These are phyloP conservation scores for Champsocephalus gunnari DNA, from an alignment of 2,797 vertebrate genomes.

Conservation along the genomic window DNA sequence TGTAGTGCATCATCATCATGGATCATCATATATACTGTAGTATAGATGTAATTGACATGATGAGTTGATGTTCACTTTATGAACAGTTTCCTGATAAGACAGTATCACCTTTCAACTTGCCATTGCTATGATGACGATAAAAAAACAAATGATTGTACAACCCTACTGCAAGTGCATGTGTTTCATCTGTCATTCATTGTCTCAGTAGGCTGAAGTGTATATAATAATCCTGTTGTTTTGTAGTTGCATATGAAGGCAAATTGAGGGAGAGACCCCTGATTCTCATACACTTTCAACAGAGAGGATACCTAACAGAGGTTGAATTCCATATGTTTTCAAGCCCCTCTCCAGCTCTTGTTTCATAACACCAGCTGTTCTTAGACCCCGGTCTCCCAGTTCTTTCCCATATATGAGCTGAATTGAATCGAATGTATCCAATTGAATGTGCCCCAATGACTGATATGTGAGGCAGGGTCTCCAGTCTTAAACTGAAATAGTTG, in stretches of 20 bases:
- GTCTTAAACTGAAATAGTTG: slow-evolving; percentile 73
- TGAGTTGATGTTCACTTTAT: too few relatives aligned
- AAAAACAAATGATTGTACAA: too few relatives aligned
- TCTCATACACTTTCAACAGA: neutral
- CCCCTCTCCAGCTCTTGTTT: slow-evolving; percentile 28
- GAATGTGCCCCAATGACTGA: slow-evolving; percentile 62
- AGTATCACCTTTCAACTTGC: too few relatives aligned
- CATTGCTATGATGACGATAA: too few relatives aligned
- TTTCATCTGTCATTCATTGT: neutral
- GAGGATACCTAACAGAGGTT: neutral
- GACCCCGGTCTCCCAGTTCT: slow-evolving; percentile 23
- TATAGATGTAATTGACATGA: too few relatives aligned
- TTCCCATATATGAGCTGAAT: slow-evolving; percentile 58
- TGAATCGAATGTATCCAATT: slow-evolving; percentile 72
- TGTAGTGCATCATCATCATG: too few relatives aligned
- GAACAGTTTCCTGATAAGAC: too few relatives aligned
- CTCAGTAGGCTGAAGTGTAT: neutral
- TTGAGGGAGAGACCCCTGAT: neutral
- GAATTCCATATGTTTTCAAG: slow-evolving; percentile 5
- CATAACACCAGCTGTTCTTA: slow-evolving; percentile 27
- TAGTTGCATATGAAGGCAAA: slow-evolving; percentile 3
- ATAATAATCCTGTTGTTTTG: neutral
- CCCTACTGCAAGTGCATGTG: neutral
- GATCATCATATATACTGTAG: too few relatives aligned
- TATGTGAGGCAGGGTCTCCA: slow-evolving; percentile 62